Conservation (phyloP, 2,113 vertebrate species). For the Psilopsiagon aurifrons region DNA sequence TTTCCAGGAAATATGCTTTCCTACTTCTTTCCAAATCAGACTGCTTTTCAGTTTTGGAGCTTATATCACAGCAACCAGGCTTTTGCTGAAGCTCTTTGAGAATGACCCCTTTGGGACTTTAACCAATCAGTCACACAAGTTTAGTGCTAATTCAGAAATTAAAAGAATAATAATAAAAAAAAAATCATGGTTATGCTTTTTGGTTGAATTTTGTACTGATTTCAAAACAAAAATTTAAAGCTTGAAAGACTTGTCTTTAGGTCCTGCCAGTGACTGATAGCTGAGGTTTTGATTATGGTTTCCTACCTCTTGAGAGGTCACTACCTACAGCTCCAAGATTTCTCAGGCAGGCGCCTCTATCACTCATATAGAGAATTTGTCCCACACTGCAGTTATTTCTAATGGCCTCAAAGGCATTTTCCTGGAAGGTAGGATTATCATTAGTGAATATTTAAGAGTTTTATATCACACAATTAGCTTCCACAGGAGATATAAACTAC, state of each 20-base stretch:
- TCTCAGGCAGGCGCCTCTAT: background rate
- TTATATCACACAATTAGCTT: background rate
- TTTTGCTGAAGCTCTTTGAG: background rate
- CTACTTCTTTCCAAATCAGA: background rate
- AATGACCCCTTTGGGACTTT: background rate
- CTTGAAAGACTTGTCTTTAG: background rate
- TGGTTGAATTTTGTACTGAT: background rate
- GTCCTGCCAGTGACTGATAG: background rate
- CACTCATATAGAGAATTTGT: background rate
- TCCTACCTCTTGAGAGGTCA: background rate
- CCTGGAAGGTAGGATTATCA: background rate
- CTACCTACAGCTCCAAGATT: background rate
- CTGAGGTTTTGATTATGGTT: background rate
- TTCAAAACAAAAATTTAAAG: background rate
- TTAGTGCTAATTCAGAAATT: background rate
- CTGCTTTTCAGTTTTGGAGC: background rate
- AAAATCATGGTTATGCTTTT: background rate
- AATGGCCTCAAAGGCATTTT: background rate
- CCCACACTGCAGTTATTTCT: background rate
- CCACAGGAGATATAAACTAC: background rate
- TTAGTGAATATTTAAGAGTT: background rate
- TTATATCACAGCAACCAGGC: background rate
- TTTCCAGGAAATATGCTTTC: background rate
- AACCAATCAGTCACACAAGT: background rate
- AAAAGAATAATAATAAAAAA: background rate